A percentile compares a stretch with the other conserved stretches of the same genome.
phyloP scores from a whole-genome alignment of 2,888 invertebrate species.

The Drosophila nr. fundita region DNA sequence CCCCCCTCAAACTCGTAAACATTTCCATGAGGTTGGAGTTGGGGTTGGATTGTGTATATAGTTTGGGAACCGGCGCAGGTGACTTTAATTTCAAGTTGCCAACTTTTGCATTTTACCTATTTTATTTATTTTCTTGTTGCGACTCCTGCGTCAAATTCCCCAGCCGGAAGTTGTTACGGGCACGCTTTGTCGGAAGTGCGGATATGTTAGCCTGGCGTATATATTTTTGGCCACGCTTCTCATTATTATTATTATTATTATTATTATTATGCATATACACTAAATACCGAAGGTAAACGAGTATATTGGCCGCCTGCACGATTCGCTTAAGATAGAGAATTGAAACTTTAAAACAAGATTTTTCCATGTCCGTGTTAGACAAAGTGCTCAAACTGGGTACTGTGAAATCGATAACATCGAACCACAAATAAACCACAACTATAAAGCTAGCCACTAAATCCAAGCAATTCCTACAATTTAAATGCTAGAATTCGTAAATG shows the following conservation, averaged over 20 bases:
- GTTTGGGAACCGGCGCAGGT: conserved; percentile 76
- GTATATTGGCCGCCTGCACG: background rate
- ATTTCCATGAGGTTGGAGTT: conserved; percentile 3
- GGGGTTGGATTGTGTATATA: conserved; percentile 19
- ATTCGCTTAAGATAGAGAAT: background rate
- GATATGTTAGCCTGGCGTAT: conserved; percentile 42
- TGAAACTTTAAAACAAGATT: background rate
- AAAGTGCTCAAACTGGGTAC: background rate
- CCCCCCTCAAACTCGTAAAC: conserved; percentile 17
- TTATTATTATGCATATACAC: background rate
- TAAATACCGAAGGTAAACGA: background rate
- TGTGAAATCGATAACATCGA: background rate
- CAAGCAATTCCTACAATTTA: too few relatives aligned
- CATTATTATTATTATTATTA: conserved; percentile 62
- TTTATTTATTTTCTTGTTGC: conserved; percentile 16
- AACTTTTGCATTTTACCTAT: conserved; percentile 72
- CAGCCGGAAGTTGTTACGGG: conserved; percentile 72
- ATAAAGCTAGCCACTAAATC: background rate
- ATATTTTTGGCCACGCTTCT: conserved; percentile 43
- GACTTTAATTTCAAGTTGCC: conserved; percentile 74
- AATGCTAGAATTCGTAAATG: too few relatives aligned
- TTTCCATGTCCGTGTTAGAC: background rate
- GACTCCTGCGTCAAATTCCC: conserved; percentile 17
- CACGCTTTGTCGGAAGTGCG: conserved; percentile 68
- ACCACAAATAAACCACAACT: background rate